Evolutionary conservation across 1,140 invertebrate genomes (phyloP).

Genomic region (Littorina saxatilis): DNA sequence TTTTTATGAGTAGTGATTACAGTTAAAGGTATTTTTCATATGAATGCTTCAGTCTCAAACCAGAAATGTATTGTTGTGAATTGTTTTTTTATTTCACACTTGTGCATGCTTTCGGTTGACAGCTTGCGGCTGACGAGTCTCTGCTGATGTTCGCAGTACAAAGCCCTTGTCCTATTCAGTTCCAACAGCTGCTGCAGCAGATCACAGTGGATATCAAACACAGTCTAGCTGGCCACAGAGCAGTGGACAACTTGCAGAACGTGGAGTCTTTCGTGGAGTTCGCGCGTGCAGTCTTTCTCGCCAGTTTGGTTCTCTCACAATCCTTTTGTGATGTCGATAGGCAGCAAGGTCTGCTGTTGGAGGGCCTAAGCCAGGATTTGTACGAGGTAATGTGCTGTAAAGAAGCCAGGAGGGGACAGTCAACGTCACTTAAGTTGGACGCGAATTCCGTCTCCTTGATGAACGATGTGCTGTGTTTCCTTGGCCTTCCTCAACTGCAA

Average conservation of each 20-base stretch:
- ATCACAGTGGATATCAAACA: conserved; percentile 19
- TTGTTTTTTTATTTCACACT: too few species aligned
- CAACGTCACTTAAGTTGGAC: neutral
- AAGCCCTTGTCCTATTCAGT: neutral
- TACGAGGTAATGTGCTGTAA: conserved; percentile 21
- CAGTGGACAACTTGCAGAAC: conserved; percentile 13
- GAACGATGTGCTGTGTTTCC: conserved; percentile 18
- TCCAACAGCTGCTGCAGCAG: conserved; percentile 5
- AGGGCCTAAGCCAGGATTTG: conserved; percentile 37
- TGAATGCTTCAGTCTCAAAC: too few species aligned
- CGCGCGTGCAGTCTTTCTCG: conserved; percentile 27
- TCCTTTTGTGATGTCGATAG: conserved; percentile 26
- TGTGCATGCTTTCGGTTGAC: too few species aligned
- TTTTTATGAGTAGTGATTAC: too few species aligned
- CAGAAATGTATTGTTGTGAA: too few species aligned
- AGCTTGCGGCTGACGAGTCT: conserved; percentile 39
- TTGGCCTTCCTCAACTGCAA: conserved; percentile 17
- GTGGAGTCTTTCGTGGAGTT: conserved; percentile 40
- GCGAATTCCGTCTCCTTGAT: neutral
- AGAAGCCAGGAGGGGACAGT: neutral
- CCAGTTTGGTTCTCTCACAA: conserved; percentile 18
- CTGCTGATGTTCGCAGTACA: conserved; percentile 39
- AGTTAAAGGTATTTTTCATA: too few species aligned
- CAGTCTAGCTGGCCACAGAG: conserved; percentile 27
- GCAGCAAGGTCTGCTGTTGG: conserved; percentile 1